These are phyloP conservation scores for Danaus chrysippus DNA, from an alignment of 2,888 invertebrate species.

Conservation along the genomic window DNA sequence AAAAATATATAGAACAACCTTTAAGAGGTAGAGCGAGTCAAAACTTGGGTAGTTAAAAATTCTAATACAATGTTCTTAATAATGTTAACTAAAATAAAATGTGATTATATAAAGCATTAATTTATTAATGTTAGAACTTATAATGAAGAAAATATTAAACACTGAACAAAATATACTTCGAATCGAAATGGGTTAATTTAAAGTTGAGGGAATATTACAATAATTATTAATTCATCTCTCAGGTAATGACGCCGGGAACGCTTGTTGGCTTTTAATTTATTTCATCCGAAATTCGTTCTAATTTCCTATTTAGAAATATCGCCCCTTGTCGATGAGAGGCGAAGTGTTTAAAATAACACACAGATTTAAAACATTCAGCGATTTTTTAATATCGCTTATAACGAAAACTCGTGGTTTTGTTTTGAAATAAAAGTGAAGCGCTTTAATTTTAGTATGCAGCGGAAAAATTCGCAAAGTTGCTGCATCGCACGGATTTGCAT, in stretches of 20 bases:
- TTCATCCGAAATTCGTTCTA: conserved; percentile 30
- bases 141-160: background rate
- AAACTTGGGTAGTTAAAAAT: too few relatives aligned
- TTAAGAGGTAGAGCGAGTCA: too few relatives aligned
- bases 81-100: too few relatives aligned
- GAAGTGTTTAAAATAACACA: too few relatives aligned
- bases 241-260: conserved; percentile 42
- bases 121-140: background rate
- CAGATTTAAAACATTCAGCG: too few relatives aligned
- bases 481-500: conserved; percentile 20
- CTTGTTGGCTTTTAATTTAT: conserved; percentile 52
- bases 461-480: conserved; percentile 16
- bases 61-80: too few relatives aligned
- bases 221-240: conserved; percentile 38
- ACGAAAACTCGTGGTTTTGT: background rate
- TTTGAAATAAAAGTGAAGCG: conserved; percentile 10
- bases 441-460: conserved; percentile 9
- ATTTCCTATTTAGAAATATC: conserved; percentile 14
- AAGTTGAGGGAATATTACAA: conserved; percentile 29
- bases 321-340: background rate
- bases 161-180: background rate
- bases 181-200: conserved; percentile 10
- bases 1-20: too few relatives aligned
- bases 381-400: background rate
- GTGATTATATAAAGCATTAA: background rate